Evolutionary conservation across 2,113 vertebrate genomes (phyloP).

Genomic region (Lepisosteus oculatus): DNA sequence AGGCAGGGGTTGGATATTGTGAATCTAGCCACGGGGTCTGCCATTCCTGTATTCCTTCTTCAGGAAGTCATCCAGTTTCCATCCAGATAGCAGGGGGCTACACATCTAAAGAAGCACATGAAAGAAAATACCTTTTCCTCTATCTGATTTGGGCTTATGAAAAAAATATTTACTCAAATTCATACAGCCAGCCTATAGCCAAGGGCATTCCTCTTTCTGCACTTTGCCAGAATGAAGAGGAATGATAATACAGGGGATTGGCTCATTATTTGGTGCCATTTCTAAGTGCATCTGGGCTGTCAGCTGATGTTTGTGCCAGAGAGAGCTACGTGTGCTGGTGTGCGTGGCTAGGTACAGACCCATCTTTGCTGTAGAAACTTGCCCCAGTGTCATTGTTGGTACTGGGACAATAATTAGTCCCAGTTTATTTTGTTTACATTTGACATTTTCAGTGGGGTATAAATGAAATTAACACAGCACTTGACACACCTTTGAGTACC

Average conservation of each 20-base stretch:
- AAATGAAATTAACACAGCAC: no score
- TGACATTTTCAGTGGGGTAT: no score
- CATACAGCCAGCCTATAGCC: constrained; percentile 23
- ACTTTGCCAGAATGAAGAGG: background rate
- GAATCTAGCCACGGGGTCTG: background rate
- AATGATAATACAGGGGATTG: constrained; percentile 1
- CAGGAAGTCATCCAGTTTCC: background rate
- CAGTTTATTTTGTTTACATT: no score
- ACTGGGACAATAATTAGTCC: no score
- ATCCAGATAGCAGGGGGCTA: background rate
- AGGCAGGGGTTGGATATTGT: no score
- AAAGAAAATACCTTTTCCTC: constrained; percentile 25
- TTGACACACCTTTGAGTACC: no score
- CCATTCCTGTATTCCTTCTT: constrained; percentile 5
- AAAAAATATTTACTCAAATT: constrained; percentile 18
- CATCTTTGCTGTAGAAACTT: background rate
- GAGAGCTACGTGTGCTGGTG: background rate
- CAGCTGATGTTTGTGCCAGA: background rate
- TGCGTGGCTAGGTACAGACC: background rate
- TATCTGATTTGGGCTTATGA: constrained; percentile 18
- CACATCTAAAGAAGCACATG: background rate
- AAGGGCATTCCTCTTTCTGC: constrained; percentile 25
- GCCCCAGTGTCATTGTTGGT: no score
- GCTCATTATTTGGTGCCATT: constrained; percentile 22
- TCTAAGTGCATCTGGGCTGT: constrained; percentile 15